phyloP scores from a whole-genome alignment of 2,113 vertebrate genomes.

The Laticauda colubrina region DNA sequence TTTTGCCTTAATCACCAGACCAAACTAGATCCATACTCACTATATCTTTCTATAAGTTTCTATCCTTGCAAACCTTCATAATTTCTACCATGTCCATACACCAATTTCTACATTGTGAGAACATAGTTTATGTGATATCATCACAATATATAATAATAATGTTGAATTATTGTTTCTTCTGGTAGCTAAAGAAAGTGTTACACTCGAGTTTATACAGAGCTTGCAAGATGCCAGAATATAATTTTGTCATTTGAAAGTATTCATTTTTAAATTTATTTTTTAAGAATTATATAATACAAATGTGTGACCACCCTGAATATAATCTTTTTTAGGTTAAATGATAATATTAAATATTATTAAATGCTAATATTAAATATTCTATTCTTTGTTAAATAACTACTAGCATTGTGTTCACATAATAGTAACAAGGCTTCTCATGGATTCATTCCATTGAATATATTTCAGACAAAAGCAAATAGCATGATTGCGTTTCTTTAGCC shows the following conservation, averaged over 20 bases:
- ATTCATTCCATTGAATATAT: not conserved
- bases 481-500: not conserved
- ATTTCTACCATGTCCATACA: not conserved
- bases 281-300: not conserved
- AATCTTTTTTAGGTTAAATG: not conserved
- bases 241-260: not conserved
- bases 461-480: constrained; percentile 9
- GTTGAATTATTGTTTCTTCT: not conserved
- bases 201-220: not conserved
- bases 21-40: not conserved
- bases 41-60: not conserved
- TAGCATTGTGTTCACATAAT: not conserved
- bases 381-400: not conserved
- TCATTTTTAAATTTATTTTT: not conserved
- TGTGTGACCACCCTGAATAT: not conserved
- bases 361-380: not conserved
- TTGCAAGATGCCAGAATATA: not conserved
- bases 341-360: not conserved
- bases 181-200: not conserved
- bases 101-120: not conserved
- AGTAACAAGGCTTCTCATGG: not conserved
- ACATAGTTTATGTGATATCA: not conserved
- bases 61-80: not conserved
- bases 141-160: not conserved
- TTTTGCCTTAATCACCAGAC: not conserved